A percentile compares a stretch with the other conserved stretches of the same genome.
Conservation (phyloP, 2,888 invertebrate species). For the Scaptomyza parva region DNA sequence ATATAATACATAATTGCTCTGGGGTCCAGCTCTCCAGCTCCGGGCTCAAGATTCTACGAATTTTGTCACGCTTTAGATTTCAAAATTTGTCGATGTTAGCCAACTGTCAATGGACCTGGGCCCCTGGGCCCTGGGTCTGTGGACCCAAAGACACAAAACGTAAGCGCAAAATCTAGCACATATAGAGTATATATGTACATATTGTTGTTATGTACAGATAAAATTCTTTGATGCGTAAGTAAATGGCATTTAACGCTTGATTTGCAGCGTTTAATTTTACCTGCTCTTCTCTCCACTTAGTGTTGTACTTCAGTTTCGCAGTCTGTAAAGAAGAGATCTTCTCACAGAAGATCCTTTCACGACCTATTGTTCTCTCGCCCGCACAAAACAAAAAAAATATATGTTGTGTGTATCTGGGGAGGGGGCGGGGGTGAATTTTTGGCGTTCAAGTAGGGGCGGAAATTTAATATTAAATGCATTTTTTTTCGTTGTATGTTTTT, state of each 20-base stretch:
- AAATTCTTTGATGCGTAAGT: slow-evolving; percentile 79
- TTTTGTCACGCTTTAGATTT: slow-evolving; percentile 74
- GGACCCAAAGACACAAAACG: slow-evolving; percentile 7
- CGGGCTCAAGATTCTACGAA: slow-evolving; percentile 58
- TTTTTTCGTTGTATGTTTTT: slow-evolving; percentile 41
- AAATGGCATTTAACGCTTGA: slow-evolving; percentile 83
- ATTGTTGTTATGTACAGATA: slow-evolving; percentile 17
- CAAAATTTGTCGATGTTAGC: slow-evolving; percentile 73
- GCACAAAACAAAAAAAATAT: slow-evolving; percentile 46
- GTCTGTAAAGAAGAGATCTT: slow-evolving; percentile 18
- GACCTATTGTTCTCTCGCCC: slow-evolving; percentile 65
- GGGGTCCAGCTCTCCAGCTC: slow-evolving; percentile 20
- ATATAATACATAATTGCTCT: slow-evolving; percentile 47
- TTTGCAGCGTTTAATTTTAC: slow-evolving; percentile 75
- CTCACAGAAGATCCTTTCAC: slow-evolving; percentile 50
- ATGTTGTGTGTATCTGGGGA: too few species aligned
- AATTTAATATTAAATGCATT: slow-evolving; percentile 81
- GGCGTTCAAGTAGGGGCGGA: slow-evolving; percentile 78
- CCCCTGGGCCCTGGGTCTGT: too few species aligned
- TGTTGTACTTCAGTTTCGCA: slow-evolving; percentile 53
- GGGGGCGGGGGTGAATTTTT: slow-evolving; percentile 13
- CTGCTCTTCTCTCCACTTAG: slow-evolving; percentile 23
- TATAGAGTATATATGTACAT: not conserved
- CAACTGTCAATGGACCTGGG: slow-evolving; percentile 67
- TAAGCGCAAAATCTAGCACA: slow-evolving; percentile 13